Conservation (phyloP, 2,113 vertebrate genomes). For the Pimephales promelas region DNA sequence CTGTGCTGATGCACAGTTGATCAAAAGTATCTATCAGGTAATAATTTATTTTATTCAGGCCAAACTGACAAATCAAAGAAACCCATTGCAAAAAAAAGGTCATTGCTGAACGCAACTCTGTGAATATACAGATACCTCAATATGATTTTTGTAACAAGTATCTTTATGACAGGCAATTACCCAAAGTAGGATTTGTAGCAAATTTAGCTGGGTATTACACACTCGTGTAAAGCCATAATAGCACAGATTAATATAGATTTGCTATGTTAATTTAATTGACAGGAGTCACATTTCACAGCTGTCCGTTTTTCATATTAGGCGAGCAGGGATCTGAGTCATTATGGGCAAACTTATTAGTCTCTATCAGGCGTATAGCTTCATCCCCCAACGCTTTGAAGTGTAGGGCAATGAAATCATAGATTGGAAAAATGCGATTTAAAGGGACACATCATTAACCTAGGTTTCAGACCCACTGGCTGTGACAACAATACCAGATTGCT, state of each 20-base stretch:
- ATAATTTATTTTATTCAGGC: neutral
- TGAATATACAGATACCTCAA: conserved; percentile 8
- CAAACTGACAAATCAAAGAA: conserved; percentile 23
- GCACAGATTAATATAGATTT: conserved; percentile 38
- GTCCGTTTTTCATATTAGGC: conserved; percentile 22
- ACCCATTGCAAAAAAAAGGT: neutral
- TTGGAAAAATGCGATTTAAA: conserved; percentile 27
- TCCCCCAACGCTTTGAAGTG: conserved; percentile 20
- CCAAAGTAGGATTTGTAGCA: conserved; percentile 31
- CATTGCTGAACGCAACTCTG: neutral
- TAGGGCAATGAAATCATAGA: conserved; percentile 39
- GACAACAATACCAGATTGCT: conserved; percentile 54
- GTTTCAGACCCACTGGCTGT: conserved; percentile 60
- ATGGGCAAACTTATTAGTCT: conserved; percentile 33
- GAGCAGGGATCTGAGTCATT: neutral
- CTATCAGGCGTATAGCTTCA: conserved; percentile 25
- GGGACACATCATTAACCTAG: conserved; percentile 61
- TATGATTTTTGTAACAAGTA: conserved; percentile 18
- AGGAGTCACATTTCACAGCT: conserved; percentile 42
- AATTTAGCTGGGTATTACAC: conserved; percentile 17
- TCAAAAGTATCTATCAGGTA: conserved; percentile 12
- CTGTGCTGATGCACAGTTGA: conserved; percentile 13
- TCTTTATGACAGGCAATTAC: conserved; percentile 36
- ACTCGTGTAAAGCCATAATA: conserved; percentile 25
- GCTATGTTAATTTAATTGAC: conserved; percentile 27